A percentile compares a stretch with the other conserved stretches of the same genome.
Conservation (phyloP, 2,888 invertebrate species). For the Drosophila limbata region DNA sequence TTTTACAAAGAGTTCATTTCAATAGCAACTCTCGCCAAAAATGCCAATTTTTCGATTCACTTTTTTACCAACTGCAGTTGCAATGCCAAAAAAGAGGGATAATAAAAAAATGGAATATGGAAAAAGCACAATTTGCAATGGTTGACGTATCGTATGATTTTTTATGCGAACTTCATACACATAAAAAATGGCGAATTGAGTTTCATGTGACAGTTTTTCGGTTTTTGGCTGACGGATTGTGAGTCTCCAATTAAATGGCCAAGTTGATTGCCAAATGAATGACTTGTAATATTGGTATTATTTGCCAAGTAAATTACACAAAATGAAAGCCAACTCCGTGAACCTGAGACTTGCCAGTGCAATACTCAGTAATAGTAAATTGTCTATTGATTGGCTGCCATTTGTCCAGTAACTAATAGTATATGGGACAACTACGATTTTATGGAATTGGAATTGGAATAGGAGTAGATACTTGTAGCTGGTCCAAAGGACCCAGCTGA, state of each 20-base stretch:
- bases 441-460: neutral
- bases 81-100: neutral
- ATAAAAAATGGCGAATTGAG: slow-evolving; percentile 44
- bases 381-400: slow-evolving; percentile 70
- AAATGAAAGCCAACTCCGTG: slow-evolving; percentile 29
- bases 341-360: slow-evolving; percentile 5
- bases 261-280: slow-evolving; percentile 75
- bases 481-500: slow-evolving; percentile 16
- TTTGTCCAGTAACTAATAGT: slow-evolving; percentile 35
- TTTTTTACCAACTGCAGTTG: slow-evolving; percentile 28
- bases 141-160: slow-evolving; percentile 36
- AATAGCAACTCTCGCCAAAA: slow-evolving; percentile 45
- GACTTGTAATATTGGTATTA: slow-evolving; percentile 65
- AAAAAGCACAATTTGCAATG: slow-evolving; percentile 6
- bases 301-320: slow-evolving; percentile 60
- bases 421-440: slow-evolving; percentile 5
- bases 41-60: slow-evolving; percentile 31
- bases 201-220: neutral
- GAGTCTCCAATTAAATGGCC: slow-evolving; percentile 68
- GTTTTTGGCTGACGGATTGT: slow-evolving; percentile 6
- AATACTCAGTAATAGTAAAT: slow-evolving; percentile 62
- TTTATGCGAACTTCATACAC: slow-evolving; percentile 27
- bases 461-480: slow-evolving; percentile 8
- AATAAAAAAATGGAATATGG: neutral
- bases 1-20: slow-evolving; percentile 56